Percentiles rank a stretch among this genome's conserved stretches.
These are phyloP conservation scores for Apteryx mantelli DNA, from an alignment of 2,113 vertebrate genomes.

Conservation along the genomic window DNA sequence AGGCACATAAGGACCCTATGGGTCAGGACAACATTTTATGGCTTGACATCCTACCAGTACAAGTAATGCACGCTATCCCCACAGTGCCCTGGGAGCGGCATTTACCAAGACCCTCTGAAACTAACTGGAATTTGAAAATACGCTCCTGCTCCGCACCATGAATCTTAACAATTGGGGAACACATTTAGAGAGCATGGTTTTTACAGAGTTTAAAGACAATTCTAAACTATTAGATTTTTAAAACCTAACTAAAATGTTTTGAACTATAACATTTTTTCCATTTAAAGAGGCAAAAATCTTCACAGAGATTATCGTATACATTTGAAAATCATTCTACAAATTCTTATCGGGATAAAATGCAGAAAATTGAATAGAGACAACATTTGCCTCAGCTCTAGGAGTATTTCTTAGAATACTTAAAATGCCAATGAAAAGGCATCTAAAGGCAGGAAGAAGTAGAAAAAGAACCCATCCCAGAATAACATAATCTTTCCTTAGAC, in stretches of 20 bases:
- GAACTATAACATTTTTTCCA: not conserved
- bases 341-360: not conserved
- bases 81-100: not conserved
- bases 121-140: not conserved
- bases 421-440: not conserved
- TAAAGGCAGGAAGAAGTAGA: not conserved
- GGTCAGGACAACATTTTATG: not conserved
- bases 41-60: not conserved
- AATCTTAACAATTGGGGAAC: not conserved
- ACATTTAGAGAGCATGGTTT: not conserved
- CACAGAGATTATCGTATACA: not conserved
- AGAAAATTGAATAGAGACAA: not conserved
- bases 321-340: not conserved
- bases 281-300: not conserved
- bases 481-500: not conserved
- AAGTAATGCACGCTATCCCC: not conserved
- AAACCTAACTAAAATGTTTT: not conserved
- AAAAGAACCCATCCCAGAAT: not conserved
- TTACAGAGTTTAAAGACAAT: not conserved
- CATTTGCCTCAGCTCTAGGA: not conserved
- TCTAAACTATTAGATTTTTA: not conserved
- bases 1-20: not conserved
- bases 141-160: not conserved
- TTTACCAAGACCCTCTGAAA: not conserved
- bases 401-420: not conserved